Evolutionary conservation across 2,797 vertebrate genomes (phyloP).

Genomic region (Onychomys leucogaster): DNA sequence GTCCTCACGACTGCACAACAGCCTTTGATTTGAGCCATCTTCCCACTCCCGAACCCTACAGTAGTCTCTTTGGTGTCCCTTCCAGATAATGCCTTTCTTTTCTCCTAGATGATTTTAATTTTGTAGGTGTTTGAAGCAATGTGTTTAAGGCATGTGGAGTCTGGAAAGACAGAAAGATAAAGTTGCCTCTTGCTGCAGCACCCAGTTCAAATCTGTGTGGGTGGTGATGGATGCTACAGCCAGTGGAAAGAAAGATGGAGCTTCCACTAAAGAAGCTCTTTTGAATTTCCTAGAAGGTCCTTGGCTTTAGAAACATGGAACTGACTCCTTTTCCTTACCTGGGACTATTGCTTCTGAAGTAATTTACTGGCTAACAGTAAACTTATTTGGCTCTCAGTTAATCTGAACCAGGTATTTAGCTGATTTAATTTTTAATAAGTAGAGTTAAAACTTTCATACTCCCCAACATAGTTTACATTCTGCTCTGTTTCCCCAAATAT

Average conservation of each 20-base stretch:
- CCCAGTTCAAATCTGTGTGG: not conserved
- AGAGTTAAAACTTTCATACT: slow-evolving; percentile 43
- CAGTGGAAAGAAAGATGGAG: not conserved
- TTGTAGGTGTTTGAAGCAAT: not conserved
- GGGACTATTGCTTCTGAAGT: not conserved
- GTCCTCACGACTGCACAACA: not conserved
- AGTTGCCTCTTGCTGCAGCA: not conserved
- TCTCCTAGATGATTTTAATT: not conserved
- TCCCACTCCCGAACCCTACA: not conserved
- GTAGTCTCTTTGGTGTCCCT: not conserved
- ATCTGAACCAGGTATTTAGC: slow-evolving; percentile 14
- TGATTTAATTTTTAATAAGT: slow-evolving; percentile 71
- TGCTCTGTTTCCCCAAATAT: slow-evolving; percentile 69
- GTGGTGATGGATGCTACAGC: not conserved
- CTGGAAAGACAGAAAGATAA: not conserved
- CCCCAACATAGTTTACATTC: slow-evolving; percentile 60
- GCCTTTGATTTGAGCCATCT: not conserved
- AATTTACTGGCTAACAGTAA: not conserved
- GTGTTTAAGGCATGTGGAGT: not conserved
- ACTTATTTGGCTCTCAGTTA: slow-evolving; percentile 1
- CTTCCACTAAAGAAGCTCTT: not conserved
- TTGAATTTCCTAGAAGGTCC: not conserved
- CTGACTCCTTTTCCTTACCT: not conserved
- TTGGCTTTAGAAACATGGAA: not conserved
- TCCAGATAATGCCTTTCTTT: not conserved